A percentile compares a stretch with the other conserved stretches of the same genome.
These are phyloP conservation scores for Hemichromis elongatus DNA, from an alignment of 2,113 vertebrate genomes.

Conservation along the genomic window DNA sequence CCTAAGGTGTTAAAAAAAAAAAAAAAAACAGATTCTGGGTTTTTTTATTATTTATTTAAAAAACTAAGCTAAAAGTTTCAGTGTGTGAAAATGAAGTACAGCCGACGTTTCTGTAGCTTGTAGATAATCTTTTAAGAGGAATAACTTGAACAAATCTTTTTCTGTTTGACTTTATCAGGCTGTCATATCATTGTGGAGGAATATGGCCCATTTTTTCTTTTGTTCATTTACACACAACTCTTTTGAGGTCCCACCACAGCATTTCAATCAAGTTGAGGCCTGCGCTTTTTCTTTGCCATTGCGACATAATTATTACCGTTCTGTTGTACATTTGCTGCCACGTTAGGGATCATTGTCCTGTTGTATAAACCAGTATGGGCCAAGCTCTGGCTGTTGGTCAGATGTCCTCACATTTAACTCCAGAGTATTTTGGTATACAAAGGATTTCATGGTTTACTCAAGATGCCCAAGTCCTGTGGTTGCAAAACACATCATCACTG, in stretches of 20 bases:
- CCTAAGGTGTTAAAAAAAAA: not conserved
- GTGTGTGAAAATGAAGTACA: not conserved
- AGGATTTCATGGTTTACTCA: not conserved
- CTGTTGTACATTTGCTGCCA: not conserved
- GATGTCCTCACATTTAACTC: not conserved
- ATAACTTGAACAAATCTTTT: not conserved
- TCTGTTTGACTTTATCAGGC: not conserved
- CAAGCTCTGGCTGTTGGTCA: not conserved
- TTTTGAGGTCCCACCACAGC: not conserved
- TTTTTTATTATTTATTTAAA: not conserved
- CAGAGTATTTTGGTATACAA: not conserved
- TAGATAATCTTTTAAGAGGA: not conserved
- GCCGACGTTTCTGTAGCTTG: not conserved
- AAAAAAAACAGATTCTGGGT: not conserved
- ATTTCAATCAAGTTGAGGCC: not conserved
- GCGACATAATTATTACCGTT: not conserved
- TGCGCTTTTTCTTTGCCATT: not conserved
- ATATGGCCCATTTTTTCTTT: not conserved
- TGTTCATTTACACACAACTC: not conserved
- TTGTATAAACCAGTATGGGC: not conserved
- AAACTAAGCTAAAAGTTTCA: not conserved
- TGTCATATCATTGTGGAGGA: not conserved
- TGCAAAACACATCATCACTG: not conserved
- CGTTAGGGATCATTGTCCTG: not conserved
- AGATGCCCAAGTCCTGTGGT: not conserved